Conservation (phyloP, 2,113 vertebrate genomes). For the Scolopax mira region DNA sequence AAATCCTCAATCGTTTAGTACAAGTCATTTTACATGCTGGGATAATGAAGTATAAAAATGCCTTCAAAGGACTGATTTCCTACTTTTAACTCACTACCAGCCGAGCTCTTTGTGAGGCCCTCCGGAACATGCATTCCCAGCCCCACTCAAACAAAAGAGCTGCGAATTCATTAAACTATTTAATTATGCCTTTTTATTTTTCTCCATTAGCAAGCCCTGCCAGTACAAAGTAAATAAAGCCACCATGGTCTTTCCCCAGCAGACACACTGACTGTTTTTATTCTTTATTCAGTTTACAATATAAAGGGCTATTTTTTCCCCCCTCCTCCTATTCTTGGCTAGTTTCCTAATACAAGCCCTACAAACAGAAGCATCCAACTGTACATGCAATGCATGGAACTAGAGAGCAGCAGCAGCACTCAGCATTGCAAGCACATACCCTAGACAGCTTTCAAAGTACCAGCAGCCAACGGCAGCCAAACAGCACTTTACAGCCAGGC, state of each 20-base stretch:
- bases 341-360: constrained; percentile 78
- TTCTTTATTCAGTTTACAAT: constrained; percentile 84
- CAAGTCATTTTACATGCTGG: constrained; percentile 99
- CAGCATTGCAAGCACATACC: constrained; percentile 77
- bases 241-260: constrained; percentile 81
- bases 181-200: constrained; percentile 91
- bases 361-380: constrained; percentile 77
- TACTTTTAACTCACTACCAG: constrained; percentile 86
- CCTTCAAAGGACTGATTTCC: constrained; percentile 98
- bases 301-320: constrained; percentile 73
- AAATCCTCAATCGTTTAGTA: constrained; percentile 94
- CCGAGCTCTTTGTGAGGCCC: constrained; percentile 83
- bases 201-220: constrained; percentile 85
- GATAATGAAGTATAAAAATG: constrained; percentile 99
- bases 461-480: constrained; percentile 76
- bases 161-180: constrained; percentile 97
- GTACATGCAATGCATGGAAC: constrained; percentile 66
- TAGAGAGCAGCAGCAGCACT: constrained; percentile 40
- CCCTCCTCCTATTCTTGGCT: constrained; percentile 75
- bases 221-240: constrained; percentile 86
- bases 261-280: constrained; percentile 84
- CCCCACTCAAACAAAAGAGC: constrained; percentile 87
- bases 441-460: constrained; percentile 73
- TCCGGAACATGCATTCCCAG: constrained; percentile 79
- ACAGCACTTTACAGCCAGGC: constrained; percentile 80